Percentiles rank a stretch among this genome's conserved stretches.
These are phyloP conservation scores for Hozukius guyotensis DNA, from an alignment of 2,797 vertebrate genomes.

Conservation along the genomic window DNA sequence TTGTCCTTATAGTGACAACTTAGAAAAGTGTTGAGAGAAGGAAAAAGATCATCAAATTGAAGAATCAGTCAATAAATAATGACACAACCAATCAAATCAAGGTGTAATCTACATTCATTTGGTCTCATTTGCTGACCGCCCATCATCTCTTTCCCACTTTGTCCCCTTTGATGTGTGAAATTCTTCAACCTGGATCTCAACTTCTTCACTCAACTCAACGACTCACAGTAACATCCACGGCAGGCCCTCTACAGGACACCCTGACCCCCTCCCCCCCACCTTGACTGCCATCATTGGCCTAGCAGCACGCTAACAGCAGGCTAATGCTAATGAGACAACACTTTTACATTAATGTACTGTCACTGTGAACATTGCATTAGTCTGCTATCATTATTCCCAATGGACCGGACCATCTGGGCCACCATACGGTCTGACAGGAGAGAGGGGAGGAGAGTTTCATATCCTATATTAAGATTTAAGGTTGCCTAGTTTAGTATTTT, in stretches of 20 bases:
- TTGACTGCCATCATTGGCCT: slow-evolving; percentile 35
- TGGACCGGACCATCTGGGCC: slow-evolving; percentile 72
- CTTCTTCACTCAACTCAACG: slow-evolving; percentile 24
- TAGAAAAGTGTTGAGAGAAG: slow-evolving; percentile 37
- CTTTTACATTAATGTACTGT: slow-evolving; percentile 71
- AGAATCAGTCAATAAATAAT: slow-evolving; percentile 10
- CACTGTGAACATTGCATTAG: slow-evolving; percentile 75
- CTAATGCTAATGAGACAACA: slow-evolving; percentile 75
- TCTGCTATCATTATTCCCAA: slow-evolving; percentile 70
- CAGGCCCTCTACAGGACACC: slow-evolving; percentile 27
- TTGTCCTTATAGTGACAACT: neutral
- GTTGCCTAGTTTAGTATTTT: neutral
- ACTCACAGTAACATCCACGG: slow-evolving; percentile 33
- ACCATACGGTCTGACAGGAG: slow-evolving; percentile 61
- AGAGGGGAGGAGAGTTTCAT: slow-evolving; percentile 17
- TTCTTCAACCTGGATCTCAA: slow-evolving; percentile 49
- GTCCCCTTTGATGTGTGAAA: neutral
- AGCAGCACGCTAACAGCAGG: slow-evolving; percentile 60
- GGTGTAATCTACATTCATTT: neutral
- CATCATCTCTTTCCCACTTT: neutral
- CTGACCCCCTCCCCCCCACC: slow-evolving; percentile 13
- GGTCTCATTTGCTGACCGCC: neutral
- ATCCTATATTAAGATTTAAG: slow-evolving; percentile 8
- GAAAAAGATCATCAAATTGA: slow-evolving; percentile 37
- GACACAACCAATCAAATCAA: neutral